These are phyloP conservation scores for Hemicrepidius hirtus DNA, from an alignment of 2,888 invertebrate genomes.

Conservation along the genomic window DNA sequence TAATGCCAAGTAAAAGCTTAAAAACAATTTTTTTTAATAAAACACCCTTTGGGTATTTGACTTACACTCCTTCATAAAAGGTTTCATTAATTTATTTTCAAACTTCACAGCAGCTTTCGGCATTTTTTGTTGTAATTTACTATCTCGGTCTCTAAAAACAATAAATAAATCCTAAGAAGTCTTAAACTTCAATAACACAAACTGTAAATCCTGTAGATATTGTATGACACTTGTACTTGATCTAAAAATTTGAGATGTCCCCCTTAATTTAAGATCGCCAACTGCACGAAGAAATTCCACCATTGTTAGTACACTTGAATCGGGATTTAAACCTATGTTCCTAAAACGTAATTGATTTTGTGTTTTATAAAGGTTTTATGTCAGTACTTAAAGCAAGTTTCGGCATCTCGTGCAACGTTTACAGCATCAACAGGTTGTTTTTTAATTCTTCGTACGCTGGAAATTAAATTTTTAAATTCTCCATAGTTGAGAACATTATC, in stretches of 20 bases:
- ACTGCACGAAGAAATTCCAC: conserved; percentile 77
- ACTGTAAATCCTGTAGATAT: conserved; percentile 59
- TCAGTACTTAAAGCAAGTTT: conserved; percentile 65
- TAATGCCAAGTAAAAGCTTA: too few species aligned
- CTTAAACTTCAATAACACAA: conserved; percentile 19
- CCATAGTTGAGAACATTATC: conserved; percentile 74
- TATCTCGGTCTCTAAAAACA: background rate
- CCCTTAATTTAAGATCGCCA: conserved; percentile 79
- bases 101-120: background rate
- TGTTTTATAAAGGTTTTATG: background rate
- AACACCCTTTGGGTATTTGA: too few species aligned
- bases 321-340: conserved; percentile 58
- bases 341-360: conserved; percentile 49
- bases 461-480: conserved; percentile 77
- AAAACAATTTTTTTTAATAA: too few species aligned
- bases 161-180: too few species aligned
- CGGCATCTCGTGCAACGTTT: conserved; percentile 75
- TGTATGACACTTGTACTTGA: conserved; percentile 71
- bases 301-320: conserved; percentile 67
- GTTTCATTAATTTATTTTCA: background rate
- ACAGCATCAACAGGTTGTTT: conserved; percentile 74
- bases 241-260: conserved; percentile 80
- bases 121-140: background rate
- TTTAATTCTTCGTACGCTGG: conserved; percentile 74
- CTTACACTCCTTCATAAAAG: background rate